phyloP scores from a whole-genome alignment of 2,797 vertebrate genomes.

The Muscicapa comitata region DNA sequence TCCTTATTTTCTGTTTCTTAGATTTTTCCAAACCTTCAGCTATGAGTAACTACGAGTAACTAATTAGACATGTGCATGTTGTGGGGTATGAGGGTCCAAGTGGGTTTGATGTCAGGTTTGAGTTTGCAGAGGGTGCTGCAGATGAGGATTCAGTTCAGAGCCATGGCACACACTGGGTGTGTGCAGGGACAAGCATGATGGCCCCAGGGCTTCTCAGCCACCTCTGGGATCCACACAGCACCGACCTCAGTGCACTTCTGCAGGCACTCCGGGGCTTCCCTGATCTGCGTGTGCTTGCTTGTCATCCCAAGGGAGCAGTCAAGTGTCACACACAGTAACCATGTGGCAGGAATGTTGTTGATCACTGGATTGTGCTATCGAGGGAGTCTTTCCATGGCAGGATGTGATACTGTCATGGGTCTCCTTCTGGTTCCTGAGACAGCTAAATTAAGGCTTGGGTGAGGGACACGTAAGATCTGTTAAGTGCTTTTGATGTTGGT shows the following conservation, averaged over 20 bases:
- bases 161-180: rapidly evolving
- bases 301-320: neutral
- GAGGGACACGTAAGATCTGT: neutral
- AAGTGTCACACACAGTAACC: rapidly evolving
- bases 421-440: neutral
- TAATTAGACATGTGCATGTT: rapidly evolving
- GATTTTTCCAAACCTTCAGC: neutral
- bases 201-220: neutral
- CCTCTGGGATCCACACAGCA: neutral
- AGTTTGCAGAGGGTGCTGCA: neutral
- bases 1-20: neutral
- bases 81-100: rapidly evolving
- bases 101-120: neutral
- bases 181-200: neutral
- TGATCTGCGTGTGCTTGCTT: rapidly evolving
- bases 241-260: too few relatives aligned
- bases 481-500: neutral
- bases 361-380: neutral
- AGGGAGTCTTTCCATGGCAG: neutral
- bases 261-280: neutral
- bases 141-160: rapidly evolving
- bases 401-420: neutral
- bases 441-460: neutral
- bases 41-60: neutral
- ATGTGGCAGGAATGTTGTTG: neutral